Percentiles rank a stretch among this genome's conserved stretches.
phyloP scores from a whole-genome alignment of 1,140 invertebrate genomes.

The Aphaenogaster ashmeadi region DNA sequence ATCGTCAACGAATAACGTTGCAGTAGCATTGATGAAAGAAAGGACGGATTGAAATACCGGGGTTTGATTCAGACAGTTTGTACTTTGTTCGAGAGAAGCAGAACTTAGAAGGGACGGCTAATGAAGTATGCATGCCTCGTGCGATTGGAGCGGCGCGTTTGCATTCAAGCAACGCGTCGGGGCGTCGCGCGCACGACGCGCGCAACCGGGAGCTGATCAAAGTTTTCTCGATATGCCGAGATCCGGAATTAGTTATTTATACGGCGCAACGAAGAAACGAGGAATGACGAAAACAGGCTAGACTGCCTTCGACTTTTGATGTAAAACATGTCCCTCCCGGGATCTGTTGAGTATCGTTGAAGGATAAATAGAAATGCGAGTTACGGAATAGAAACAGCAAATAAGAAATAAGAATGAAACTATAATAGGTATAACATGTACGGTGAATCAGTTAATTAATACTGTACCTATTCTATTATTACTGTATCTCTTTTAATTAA shows the following conservation, averaged over 20 bases:
- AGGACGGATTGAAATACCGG: conserved; percentile 43
- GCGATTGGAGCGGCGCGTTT: conserved; percentile 63
- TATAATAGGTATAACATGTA: neutral
- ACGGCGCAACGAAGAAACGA: conserved; percentile 65
- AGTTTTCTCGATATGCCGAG: conserved; percentile 82
- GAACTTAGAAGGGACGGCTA: conserved; percentile 69
- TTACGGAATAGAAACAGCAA: neutral
- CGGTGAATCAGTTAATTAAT: neutral
- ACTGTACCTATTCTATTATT: neutral
- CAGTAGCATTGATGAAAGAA: conserved; percentile 17
- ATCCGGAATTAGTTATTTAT: conserved; percentile 84
- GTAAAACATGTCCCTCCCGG: conserved; percentile 34
- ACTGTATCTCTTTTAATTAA: neutral
- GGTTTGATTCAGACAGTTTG: conserved; percentile 55
- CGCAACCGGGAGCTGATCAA: conserved; percentile 79
- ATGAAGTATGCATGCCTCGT: conserved; percentile 82
- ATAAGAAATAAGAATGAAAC: neutral
- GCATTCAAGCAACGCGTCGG: conserved; percentile 51
- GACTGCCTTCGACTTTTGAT: conserved; percentile 39
- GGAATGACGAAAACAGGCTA: conserved; percentile 39
- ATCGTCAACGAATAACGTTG: conserved; percentile 34
- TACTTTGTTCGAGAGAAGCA: conserved; percentile 47
- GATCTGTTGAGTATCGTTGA: neutral
- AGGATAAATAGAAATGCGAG: neutral
- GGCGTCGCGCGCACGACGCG: conserved; percentile 44